Conservation (phyloP, 2,888 invertebrate genomes). For the Caenorhabditis sp. region DNA sequence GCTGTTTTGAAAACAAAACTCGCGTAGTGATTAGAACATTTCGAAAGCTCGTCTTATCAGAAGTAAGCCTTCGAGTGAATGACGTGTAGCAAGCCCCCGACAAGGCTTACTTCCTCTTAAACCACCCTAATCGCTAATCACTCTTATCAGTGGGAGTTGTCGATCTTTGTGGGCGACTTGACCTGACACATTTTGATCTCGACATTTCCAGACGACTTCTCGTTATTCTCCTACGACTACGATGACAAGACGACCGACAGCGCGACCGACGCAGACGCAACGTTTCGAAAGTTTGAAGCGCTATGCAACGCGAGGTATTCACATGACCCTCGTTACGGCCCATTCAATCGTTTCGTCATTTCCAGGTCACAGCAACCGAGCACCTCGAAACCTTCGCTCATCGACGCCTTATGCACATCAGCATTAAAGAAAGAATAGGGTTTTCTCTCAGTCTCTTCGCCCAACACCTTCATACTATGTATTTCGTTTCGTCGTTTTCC, state of each 20-base stretch:
- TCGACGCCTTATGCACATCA: slow-evolving; percentile 58
- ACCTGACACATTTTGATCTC: slow-evolving; percentile 1
- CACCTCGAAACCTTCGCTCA: slow-evolving; percentile 49
- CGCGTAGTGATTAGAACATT: background rate
- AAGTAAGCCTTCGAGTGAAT: background rate
- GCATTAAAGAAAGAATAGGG: slow-evolving; percentile 61
- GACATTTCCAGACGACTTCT: slow-evolving; percentile 48
- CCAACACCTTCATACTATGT: slow-evolving; percentile 41
- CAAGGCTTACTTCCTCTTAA: no score
- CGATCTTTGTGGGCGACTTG: slow-evolving; percentile 19
- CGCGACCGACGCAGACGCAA: slow-evolving; percentile 33
- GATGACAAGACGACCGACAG: slow-evolving; percentile 52
- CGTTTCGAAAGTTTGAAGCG: slow-evolving; percentile 51
- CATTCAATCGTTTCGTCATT: background rate
- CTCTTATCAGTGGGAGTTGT: no score
- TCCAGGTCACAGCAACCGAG: slow-evolving; percentile 47
- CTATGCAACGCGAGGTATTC: slow-evolving; percentile 52
- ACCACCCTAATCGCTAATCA: no score
- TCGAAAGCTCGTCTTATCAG: background rate
- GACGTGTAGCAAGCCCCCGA: no score
- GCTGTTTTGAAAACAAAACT: background rate
- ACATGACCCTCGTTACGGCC: no score
- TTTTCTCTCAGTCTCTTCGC: slow-evolving; percentile 46
- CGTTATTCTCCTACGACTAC: slow-evolving; percentile 55
- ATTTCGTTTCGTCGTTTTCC: slow-evolving; percentile 45